phyloP scores from a whole-genome alignment of 2,797 vertebrate species.

The Pagetopsis macropterus region DNA sequence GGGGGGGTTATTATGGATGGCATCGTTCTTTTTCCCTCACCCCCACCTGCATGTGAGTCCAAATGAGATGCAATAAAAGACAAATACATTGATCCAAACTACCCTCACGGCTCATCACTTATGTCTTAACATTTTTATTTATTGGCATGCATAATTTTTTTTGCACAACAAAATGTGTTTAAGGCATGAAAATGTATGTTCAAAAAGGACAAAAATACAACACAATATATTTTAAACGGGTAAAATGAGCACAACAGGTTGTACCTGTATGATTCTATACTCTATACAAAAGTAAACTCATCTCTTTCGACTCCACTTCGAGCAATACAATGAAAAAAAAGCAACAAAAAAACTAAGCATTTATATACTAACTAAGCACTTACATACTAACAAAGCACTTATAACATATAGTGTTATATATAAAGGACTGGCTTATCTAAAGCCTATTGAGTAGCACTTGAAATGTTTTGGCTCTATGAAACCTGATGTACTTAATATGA shows the following conservation, averaged over 20 bases:
- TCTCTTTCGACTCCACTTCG: too few relatives aligned
- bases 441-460: too few relatives aligned
- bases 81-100: constrained; percentile 88
- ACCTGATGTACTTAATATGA: too few relatives aligned
- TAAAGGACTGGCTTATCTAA: too few relatives aligned
- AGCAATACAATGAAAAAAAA: too few relatives aligned
- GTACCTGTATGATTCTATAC: not conserved
- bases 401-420: too few relatives aligned
- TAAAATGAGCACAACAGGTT: constrained; percentile 12
- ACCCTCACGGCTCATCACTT: constrained; percentile 64
- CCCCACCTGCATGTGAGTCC: constrained; percentile 94
- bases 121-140: constrained; percentile 11
- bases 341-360: too few relatives aligned
- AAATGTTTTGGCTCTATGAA: too few relatives aligned
- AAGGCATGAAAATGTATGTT: not conserved
- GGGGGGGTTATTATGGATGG: constrained; percentile 83
- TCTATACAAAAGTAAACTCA: not conserved
- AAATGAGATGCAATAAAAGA: constrained; percentile 98
- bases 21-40: constrained; percentile 41
- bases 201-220: not conserved
- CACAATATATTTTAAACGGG: constrained; percentile 3
- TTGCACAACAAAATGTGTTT: constrained; percentile 5
- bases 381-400: too few relatives aligned
- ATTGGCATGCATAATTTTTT: not conserved
- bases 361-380: too few relatives aligned